Percentiles rank a stretch among this genome's conserved stretches.
phyloP scores from a whole-genome alignment of 2,888 invertebrate species.

The Schrankia costaestrigalis region DNA sequence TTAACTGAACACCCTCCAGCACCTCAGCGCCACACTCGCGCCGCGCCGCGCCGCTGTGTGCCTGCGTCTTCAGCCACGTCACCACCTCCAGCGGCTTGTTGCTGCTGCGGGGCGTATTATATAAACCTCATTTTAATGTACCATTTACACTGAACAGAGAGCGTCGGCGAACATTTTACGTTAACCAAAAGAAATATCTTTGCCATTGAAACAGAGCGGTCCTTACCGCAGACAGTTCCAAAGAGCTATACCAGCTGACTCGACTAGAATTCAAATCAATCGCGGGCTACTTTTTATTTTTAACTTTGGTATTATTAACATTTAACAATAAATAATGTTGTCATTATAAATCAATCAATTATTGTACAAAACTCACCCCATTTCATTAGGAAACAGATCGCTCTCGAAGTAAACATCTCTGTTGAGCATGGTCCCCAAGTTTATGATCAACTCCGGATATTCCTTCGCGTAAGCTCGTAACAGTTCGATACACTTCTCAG shows the following conservation, averaged over 20 bases:
- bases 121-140: too few relatives aligned
- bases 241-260: too few relatives aligned
- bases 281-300: too few relatives aligned
- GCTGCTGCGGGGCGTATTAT: slow-evolving; percentile 35
- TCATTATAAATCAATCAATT: background rate
- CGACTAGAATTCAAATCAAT: too few relatives aligned
- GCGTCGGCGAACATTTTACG: too few relatives aligned
- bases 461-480: slow-evolving; percentile 85
- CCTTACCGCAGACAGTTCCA: too few relatives aligned
- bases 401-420: slow-evolving; percentile 82
- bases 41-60: slow-evolving; percentile 81
- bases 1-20: slow-evolving; percentile 84
- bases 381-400: slow-evolving; percentile 82
- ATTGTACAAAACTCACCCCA: slow-evolving; percentile 64
- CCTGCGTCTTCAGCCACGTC: slow-evolving; percentile 87
- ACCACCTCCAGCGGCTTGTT: slow-evolving; percentile 74
- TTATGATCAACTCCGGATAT: slow-evolving; percentile 88
- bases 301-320: too few relatives aligned
- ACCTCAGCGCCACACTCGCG: slow-evolving; percentile 86
- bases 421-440: slow-evolving; percentile 62
- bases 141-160: too few relatives aligned
- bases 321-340: too few relatives aligned
- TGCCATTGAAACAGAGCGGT: too few relatives aligned
- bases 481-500: slow-evolving; percentile 85
- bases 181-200: too few relatives aligned